Percentiles rank a stretch among this genome's conserved stretches.
These are phyloP conservation scores for Porites cylindrica DNA, from an alignment of 92 coral and sea anemone genomes.

Conservation along the genomic window DNA sequence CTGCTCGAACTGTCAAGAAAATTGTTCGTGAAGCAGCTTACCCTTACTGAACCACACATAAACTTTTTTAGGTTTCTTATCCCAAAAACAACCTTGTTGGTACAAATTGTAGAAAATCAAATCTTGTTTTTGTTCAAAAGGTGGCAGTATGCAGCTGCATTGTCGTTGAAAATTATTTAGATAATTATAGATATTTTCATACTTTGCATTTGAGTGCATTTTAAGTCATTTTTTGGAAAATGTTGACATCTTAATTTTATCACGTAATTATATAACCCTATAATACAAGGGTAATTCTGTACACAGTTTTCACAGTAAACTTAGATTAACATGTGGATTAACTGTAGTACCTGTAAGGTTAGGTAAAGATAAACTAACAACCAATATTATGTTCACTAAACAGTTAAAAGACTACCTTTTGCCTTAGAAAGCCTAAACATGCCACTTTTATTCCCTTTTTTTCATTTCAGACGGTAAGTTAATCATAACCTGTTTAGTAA, in stretches of 20 bases:
- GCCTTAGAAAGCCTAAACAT: neutral
- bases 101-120: constrained; percentile 10
- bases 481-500: neutral
- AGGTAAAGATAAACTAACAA: too few species aligned
- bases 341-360: neutral
- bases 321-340: neutral
- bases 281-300: neutral
- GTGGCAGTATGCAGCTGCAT: neutral
- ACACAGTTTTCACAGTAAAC: constrained; percentile 28
- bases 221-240: neutral
- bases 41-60: constrained; percentile 77
- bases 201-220: neutral
- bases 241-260: neutral
- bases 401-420: neutral
- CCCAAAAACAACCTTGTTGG: constrained; percentile 24
- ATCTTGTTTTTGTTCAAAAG: neutral
- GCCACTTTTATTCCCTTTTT: neutral
- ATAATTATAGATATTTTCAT: constrained; percentile 30
- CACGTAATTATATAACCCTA: neutral
- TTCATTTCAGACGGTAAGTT: neutral
- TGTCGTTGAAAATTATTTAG: neutral
- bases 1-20: constrained; percentile 92
- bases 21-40: constrained; percentile 93
- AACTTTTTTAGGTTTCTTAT: constrained; percentile 24
- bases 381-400: neutral